Percentiles rank a stretch among this genome's conserved stretches.
Conservation (phyloP, 2,113 vertebrate species). For the Galemys pyrenaicus region DNA sequence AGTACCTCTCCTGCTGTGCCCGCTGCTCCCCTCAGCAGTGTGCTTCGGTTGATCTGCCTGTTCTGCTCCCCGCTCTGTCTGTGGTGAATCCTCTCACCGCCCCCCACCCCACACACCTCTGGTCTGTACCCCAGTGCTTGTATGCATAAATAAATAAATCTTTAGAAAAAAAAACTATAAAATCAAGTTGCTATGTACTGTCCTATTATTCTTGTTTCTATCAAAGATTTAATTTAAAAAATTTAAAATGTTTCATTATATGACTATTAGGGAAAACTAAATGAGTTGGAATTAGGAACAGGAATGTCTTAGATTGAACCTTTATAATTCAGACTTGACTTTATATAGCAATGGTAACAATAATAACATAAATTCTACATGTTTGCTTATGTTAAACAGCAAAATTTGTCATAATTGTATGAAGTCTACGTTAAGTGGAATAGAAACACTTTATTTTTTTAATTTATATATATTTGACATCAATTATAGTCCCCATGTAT, state of each 20-base stretch:
- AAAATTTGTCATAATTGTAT: slow-evolving; percentile 9
- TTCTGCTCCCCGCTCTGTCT: too few species aligned
- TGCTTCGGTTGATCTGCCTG: too few species aligned
- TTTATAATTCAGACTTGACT: not conserved
- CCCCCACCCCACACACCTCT: too few species aligned
- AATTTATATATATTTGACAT: too few species aligned
- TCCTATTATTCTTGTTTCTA: not conserved
- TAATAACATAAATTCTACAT: not conserved
- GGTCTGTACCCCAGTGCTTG: too few species aligned
- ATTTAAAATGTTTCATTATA: not conserved
- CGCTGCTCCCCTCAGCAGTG: too few species aligned
- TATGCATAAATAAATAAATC: too few species aligned
- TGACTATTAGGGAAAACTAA: not conserved
- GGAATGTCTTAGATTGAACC: not conserved
- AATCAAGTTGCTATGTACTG: not conserved
- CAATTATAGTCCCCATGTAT: too few species aligned
- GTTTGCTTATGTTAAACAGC: not conserved
- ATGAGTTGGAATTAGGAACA: not conserved
- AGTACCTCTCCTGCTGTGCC: too few species aligned
- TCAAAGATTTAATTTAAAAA: not conserved
- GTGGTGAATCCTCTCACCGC: too few species aligned
- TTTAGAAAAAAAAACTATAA: not conserved
- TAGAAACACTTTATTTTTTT: not conserved
- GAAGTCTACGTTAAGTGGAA: not conserved
- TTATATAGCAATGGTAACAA: not conserved